These are phyloP conservation scores for Drosophila kohkoa DNA, from an alignment of 1,140 invertebrate genomes.

Conservation along the genomic window DNA sequence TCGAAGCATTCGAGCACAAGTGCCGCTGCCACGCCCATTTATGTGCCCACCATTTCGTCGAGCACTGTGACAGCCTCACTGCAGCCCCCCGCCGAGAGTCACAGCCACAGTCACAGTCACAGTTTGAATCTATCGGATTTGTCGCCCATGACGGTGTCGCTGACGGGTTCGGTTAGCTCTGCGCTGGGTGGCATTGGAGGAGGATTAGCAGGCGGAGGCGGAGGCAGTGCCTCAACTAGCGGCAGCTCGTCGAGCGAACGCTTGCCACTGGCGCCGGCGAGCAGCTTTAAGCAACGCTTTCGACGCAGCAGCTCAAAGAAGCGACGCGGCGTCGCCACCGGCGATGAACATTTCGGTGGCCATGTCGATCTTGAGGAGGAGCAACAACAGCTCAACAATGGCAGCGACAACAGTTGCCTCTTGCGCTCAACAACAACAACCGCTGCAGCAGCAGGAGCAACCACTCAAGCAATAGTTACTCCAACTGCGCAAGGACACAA, in stretches of 20 bases:
- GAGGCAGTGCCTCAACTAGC: slow-evolving; percentile 55
- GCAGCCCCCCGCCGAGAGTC: slow-evolving; percentile 50
- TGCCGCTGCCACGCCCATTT: slow-evolving; percentile 71
- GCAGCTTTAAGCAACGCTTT: slow-evolving; percentile 80
- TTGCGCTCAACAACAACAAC: slow-evolving; percentile 25
- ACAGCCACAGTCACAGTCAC: slow-evolving; percentile 46
- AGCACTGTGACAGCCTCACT: slow-evolving; percentile 49
- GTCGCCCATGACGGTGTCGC: slow-evolving; percentile 39
- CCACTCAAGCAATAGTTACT: too few species aligned
- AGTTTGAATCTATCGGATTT: slow-evolving; percentile 59
- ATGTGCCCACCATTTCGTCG: slow-evolving; percentile 78
- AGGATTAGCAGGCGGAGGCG: neutral
- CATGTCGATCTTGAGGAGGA: slow-evolving; percentile 61
- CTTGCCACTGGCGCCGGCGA: slow-evolving; percentile 48
- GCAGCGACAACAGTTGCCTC: slow-evolving; percentile 67
- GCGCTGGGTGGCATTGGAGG: neutral
- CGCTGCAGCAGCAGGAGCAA: neutral
- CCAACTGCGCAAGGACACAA: slow-evolving; percentile 86
- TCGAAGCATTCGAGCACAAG: slow-evolving; percentile 71
- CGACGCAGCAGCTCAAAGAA: slow-evolving; percentile 79
- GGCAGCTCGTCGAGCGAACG: slow-evolving; percentile 69
- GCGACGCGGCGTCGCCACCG: slow-evolving; percentile 22
- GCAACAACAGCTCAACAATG: slow-evolving; percentile 74
- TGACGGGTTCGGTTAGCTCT: slow-evolving; percentile 34
- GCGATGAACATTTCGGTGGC: slow-evolving; percentile 41